These are phyloP conservation scores for Campylomormyrus numenius DNA, from an alignment of 2,113 vertebrate genomes.

Conservation along the genomic window DNA sequence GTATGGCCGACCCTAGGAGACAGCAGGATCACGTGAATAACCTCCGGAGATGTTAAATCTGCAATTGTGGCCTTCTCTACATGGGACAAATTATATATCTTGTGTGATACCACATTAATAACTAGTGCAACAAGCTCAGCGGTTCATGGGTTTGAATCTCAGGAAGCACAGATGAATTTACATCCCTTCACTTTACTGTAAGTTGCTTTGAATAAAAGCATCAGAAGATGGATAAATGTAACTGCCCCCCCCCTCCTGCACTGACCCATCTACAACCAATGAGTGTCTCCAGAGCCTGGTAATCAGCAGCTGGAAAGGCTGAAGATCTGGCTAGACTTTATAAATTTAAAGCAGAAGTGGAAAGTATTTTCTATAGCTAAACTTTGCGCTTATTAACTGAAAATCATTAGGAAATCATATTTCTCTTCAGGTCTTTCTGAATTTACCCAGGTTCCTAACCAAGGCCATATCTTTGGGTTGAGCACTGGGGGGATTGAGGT, in stretches of 20 bases:
- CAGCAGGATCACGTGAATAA: neutral
- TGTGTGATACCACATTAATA: neutral
- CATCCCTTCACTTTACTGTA: neutral
- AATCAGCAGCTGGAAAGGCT: neutral
- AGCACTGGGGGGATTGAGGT: too few relatives aligned
- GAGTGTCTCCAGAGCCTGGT: neutral
- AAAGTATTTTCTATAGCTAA: neutral
- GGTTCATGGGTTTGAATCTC: neutral
- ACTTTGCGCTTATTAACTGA: neutral
- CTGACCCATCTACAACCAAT: neutral
- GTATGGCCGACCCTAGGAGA: conserved; percentile 71
- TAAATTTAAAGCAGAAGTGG: neutral
- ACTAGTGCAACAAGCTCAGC: neutral
- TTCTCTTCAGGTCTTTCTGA: neutral
- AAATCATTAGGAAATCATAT: neutral
- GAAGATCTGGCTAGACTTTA: neutral
- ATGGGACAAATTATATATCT: neutral
- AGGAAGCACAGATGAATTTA: neutral
- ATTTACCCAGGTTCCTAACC: neutral
- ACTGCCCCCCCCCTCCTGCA: neutral
- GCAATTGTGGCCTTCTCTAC: neutral
- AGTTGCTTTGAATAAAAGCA: neutral
- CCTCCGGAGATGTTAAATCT: too few relatives aligned
- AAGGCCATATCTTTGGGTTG: neutral
- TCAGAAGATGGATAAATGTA: neutral